Base-by-base conservation (phyloP, 92 coral and sea anemone species). In the Parazoanthus swiftii region DNA sequence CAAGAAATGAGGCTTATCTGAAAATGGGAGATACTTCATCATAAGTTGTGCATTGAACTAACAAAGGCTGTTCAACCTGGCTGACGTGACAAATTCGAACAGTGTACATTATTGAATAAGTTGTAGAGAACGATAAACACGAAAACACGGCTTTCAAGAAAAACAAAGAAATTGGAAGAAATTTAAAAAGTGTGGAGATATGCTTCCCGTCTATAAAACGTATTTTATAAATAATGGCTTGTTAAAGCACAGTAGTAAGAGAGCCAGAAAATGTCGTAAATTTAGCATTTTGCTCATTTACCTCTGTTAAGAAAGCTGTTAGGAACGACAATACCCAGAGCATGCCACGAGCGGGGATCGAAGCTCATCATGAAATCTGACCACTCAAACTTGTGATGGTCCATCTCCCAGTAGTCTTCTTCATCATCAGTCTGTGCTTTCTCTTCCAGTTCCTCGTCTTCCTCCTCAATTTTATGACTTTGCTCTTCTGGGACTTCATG, bases 351-450 rank as follows among this genome's bases (percentile, higher is more conserved):
- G 35, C 92, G 92, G 8, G 99, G 94, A 87, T 93, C 94, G 56
- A 89, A 90, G 39, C 79, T 81, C 90, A 91, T 95, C 95, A 96
- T 93, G 66, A 93, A 93, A 39, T 84, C 94, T 43, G 97, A 94
- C 99, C 99, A 97, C 77, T 95, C 94, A 90, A 97, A 97, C 92
- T 91, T 93, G 80, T 97, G 98, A 89, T 97, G 99, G 54, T 95
- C 98, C 85, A 91, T 88, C 20, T 86, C 86, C 99, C 99, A 97
- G 90, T 97, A 97, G 18, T 85, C 86, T 11, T 82, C 77, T 70
- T 81, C 92, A 26, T 80, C 67, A 39, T 73, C 91, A 6, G 67
- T 88, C 11, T 77, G 77, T 15, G 89, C 88, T 36, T 78, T 84
- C 8, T 16, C 95, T 13, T 88, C 92, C 39, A 44, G 85, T 33